Percentiles rank a stretch among this genome's conserved stretches.
phyloP scores from a whole-genome alignment of 2,888 invertebrate genomes.

The Papilio gigon region DNA sequence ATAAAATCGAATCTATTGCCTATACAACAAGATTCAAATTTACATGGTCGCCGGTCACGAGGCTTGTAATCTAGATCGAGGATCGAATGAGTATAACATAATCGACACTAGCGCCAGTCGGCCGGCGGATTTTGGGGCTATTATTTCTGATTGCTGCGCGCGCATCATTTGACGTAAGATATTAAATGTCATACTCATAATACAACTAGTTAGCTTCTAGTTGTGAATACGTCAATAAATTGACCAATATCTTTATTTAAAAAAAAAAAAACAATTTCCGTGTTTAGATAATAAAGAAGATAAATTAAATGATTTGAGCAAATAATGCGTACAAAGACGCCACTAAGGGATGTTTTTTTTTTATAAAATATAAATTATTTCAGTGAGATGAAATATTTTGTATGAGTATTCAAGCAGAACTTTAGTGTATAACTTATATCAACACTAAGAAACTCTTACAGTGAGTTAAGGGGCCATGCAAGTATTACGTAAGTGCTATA shows the following conservation, averaged over 20 bases:
- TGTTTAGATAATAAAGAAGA: too few relatives aligned
- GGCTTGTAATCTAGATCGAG: conserved; percentile 49
- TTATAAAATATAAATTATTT: neutral
- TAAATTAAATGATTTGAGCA: too few relatives aligned
- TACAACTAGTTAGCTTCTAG: neutral
- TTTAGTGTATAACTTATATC: too few relatives aligned
- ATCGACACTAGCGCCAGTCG: conserved; percentile 68
- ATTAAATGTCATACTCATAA: conserved; percentile 25
- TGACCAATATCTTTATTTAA: neutral
- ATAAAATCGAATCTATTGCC: conserved; percentile 40
- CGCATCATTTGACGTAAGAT: conserved; percentile 44
- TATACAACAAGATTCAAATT: conserved; percentile 45
- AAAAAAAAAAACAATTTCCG: too few relatives aligned
- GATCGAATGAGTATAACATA: conserved; percentile 62
- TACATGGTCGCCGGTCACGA: conserved; percentile 30
- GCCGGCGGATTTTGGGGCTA: conserved; percentile 64
- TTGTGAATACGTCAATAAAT: neutral
- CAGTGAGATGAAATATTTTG: neutral
- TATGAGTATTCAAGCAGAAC: neutral
- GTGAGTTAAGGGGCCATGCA: neutral
- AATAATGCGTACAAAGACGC: neutral
- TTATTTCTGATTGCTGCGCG: conserved; percentile 67
- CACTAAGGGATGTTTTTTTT: too few relatives aligned
- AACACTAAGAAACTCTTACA: neutral
- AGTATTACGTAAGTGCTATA: too few relatives aligned